phyloP scores from a whole-genome alignment of 37 sponge, comb jelly and placozoan species.

The Beroe ovata region DNA sequence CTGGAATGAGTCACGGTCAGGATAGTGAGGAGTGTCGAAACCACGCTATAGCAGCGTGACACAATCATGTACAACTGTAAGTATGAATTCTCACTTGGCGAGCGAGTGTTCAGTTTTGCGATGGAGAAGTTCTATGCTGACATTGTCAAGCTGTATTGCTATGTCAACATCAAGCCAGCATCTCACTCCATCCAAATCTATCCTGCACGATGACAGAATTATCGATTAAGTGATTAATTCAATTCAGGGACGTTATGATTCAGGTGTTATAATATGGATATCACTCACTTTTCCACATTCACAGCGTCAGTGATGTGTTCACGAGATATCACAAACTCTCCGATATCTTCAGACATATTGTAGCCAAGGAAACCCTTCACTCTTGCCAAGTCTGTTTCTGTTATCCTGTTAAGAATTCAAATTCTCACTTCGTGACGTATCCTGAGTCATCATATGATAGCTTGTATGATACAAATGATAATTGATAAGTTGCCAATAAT shows the following conservation, averaged over 20 bases:
- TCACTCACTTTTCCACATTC: conserved; percentile 33
- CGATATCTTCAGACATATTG: conserved; percentile 89
- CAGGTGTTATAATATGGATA: no score
- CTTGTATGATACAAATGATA: no score
- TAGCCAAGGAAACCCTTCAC: conserved; percentile 86
- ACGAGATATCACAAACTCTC: conserved; percentile 76
- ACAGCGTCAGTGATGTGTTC: conserved; percentile 65
- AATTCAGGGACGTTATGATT: no score
- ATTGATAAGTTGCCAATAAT: no score
- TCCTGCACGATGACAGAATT: no score
- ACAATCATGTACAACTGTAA: no score
- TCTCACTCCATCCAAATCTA: conserved; percentile 40
- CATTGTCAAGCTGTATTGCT: conserved; percentile 38
- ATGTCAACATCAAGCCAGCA: conserved; percentile 61
- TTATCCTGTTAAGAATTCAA: conserved; percentile 24
- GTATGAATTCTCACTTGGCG: conserved; percentile 25
- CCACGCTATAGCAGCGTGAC: no score
- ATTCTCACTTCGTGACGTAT: no score
- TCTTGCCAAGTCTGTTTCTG: conserved; percentile 71
- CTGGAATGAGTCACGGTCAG: background rate
- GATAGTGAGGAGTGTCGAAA: no score
- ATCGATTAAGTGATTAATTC: no score
- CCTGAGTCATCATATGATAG: no score
- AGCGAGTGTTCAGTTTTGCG: conserved; percentile 40
- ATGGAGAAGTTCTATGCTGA: conserved; percentile 28